Evolutionary conservation across 2,888 invertebrate genomes (phyloP).

Genomic region (Acleris holmiana): DNA sequence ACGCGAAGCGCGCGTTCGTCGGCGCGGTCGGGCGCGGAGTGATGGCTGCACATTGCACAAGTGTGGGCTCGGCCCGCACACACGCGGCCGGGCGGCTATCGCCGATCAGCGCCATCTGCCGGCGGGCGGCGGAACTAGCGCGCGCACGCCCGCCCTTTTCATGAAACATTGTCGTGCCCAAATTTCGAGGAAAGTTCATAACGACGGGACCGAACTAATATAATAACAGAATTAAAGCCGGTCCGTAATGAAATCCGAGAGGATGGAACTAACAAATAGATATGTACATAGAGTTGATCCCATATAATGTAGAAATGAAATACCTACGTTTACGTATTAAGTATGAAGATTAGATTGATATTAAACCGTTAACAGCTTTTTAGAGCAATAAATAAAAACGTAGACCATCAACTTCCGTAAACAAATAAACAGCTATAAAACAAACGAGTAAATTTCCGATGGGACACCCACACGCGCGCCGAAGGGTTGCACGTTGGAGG

Average conservation of each 20-base stretch:
- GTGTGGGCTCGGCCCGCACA: conserved; percentile 61
- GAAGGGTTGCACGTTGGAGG: conserved; percentile 70
- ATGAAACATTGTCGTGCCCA: conserved; percentile 39
- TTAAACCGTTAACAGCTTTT: not conserved
- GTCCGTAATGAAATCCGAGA: conserved; percentile 19
- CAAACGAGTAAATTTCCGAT: conserved; percentile 24
- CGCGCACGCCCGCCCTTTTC: conserved; percentile 46
- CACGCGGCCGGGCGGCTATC: conserved; percentile 67
- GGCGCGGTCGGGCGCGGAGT: conserved; percentile 83
- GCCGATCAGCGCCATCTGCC: conserved; percentile 64
- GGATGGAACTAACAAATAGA: not conserved
- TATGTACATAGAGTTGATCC: too few species aligned
- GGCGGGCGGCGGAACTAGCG: conserved; percentile 69
- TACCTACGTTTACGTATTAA: too few species aligned
- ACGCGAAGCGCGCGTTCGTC: conserved; percentile 76
- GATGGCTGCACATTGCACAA: conserved; percentile 66
- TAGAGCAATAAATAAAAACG: not conserved
- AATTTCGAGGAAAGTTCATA: conserved; percentile 26
- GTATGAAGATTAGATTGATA: too few species aligned
- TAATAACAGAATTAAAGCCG: conserved; percentile 23
- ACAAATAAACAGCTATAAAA: conserved; percentile 28
- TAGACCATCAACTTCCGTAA: conserved; percentile 6
- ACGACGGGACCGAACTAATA: conserved; percentile 23
- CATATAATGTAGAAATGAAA: too few species aligned
- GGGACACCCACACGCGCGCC: conserved; percentile 32